Base-by-base conservation (phyloP, 2,888 invertebrate genomes). In the Trachelus troglodyta region DNA sequence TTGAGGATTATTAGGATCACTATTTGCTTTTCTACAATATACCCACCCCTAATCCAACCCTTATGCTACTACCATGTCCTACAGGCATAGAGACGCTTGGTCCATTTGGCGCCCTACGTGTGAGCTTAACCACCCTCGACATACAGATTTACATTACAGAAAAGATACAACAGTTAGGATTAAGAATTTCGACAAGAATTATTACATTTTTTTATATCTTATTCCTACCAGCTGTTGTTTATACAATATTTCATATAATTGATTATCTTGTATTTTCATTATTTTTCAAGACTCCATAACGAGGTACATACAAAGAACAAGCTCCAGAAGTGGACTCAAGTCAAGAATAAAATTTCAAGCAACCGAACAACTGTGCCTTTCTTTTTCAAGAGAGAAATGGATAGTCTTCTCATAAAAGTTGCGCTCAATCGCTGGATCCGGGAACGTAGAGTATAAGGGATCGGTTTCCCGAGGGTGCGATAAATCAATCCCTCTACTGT, bases 401-500 rank as follows among this genome's bases (percentile, higher is more conserved):
- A 23, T 56, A 15, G 6, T 40, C 40, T 40, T 56, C 40, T 56
- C 40, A 56, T 56, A 56, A 56, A 56, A 56, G 40, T 56, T 56
- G 40, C 23, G 23, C 40, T 4, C 40, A 56, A 56, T 56, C 23
- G 40, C 23, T 56, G 40, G 23, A 23, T 56, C 40, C 40, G 23
- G 40, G 23, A 56, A 56, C 40, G 40, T 23, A 23, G 40, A 56
- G 23, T 56, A 56, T 71, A 71, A 33, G 31, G 71, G 71, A 71
- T 31, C 71, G 31, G 40, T 34, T 33, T 84, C 91, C 90, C 90
- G 79, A 78, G 90, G 88, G 91, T 86, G 81, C 89, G 85, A 91
- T 91, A 91, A 90, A 91, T 91, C 91, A 91, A 91, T 90, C 89
- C 90, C 84, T 86, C 23, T 56, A 56, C 40, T 77, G 82, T 81